Percentiles rank a stretch among this genome's conserved stretches.
Evolutionary conservation across 2,797 vertebrate species (phyloP).

Genomic region (Molossus molossus): DNA sequence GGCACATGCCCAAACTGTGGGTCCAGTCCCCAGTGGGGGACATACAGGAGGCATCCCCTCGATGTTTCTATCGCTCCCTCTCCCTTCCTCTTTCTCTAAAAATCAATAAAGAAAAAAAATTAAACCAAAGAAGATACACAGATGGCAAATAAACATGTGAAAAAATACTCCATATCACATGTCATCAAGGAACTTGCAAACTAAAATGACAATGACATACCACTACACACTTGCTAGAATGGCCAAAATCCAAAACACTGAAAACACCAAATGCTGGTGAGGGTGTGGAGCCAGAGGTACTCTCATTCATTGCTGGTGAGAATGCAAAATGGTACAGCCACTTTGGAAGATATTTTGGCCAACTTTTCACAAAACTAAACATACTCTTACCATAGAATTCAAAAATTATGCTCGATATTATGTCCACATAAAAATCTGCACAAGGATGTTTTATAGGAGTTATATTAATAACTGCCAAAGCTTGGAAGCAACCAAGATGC

Average conservation of each 20-base stretch:
- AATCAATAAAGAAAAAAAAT: too few relatives aligned
- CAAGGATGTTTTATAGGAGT: not conserved
- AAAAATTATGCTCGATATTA: not conserved
- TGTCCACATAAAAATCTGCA: not conserved
- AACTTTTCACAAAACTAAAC: not conserved
- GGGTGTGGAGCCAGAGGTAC: not conserved
- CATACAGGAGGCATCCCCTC: too few relatives aligned
- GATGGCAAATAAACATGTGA: not conserved
- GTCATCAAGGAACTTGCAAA: not conserved
- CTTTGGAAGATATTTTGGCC: not conserved
- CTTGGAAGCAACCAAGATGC: not conserved
- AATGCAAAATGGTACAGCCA: not conserved
- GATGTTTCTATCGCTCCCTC: too few relatives aligned
- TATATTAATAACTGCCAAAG: not conserved
- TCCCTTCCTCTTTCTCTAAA: too few relatives aligned
- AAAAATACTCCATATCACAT: not conserved
- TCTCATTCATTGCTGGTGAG: not conserved
- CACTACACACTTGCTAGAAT: not conserved
- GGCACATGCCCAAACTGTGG: too few relatives aligned
- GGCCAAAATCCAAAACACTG: not conserved
- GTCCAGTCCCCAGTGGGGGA: too few relatives aligned
- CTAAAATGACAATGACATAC: not conserved
- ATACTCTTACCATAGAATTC: not conserved
- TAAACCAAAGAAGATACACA: not conserved
- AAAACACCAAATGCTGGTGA: not conserved